Percentiles rank a stretch among this genome's conserved stretches.
phyloP scores from a whole-genome alignment of 1,140 invertebrate species.

The Macrobrachium rosenbergii region DNA sequence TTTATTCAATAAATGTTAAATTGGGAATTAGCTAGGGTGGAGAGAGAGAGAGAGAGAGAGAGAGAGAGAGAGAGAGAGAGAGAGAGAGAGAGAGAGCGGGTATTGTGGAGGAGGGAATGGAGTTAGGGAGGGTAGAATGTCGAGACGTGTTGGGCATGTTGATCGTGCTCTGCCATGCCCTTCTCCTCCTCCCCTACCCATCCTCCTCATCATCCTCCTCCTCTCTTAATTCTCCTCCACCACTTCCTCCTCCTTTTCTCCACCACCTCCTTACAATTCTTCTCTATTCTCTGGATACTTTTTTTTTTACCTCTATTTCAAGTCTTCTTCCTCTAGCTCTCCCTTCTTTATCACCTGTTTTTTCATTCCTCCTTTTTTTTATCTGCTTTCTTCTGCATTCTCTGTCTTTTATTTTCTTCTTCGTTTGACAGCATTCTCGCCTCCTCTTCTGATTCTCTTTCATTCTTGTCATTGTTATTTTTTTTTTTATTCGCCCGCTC shows the following conservation, averaged over 20 bases:
- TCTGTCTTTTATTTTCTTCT: neutral
- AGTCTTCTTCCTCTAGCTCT: neutral
- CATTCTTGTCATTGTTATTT: neutral
- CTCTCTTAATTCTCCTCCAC: neutral
- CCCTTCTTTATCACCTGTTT: neutral
- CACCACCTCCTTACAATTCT: neutral
- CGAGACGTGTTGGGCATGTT: conserved; percentile 55
- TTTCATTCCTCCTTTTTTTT: neutral
- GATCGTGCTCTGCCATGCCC: conserved; percentile 56
- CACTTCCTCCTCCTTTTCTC: neutral
- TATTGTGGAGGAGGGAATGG: neutral
- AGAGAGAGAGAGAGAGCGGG: neutral
- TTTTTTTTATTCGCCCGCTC: neutral
- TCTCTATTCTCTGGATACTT: neutral
- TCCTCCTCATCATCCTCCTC: conserved; percentile 14
- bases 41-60: neutral
- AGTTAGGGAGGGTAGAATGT: conserved; percentile 15
- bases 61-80: neutral
- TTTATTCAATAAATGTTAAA: neutral
- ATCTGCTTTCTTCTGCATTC: neutral
- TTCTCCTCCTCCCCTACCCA: conserved; percentile 18
- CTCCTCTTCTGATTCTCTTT: neutral
- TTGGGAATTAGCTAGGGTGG: neutral
- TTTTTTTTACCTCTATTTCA: too few relatives aligned
- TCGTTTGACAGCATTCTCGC: neutral